phyloP scores from a whole-genome alignment of 92 coral and sea anemone species.

The Umimayanthus kanabou region DNA sequence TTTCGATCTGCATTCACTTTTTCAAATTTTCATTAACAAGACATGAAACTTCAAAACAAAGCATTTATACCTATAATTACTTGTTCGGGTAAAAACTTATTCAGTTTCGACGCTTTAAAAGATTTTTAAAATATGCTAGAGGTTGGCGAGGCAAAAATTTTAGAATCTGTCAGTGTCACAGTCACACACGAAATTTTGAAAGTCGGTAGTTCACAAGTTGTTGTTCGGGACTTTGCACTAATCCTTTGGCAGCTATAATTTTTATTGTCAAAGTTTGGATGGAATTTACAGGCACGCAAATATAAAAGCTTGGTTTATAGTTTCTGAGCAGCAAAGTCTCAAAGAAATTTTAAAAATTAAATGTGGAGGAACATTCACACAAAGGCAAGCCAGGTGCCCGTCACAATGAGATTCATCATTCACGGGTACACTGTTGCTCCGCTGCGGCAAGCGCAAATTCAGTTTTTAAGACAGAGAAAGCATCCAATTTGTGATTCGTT shows the following conservation, averaged over 20 bases:
- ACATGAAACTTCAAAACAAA: not conserved
- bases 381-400: constrained; percentile 82
- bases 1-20: constrained; percentile 37
- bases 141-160: not conserved
- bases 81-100: not conserved
- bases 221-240: constrained; percentile 39
- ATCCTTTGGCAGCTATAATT: not conserved
- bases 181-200: not conserved
- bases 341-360: constrained; percentile 23
- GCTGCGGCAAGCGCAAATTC: constrained; percentile 38
- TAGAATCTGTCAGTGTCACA: not conserved
- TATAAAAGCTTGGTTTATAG: not conserved
- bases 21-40: not conserved
- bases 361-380: constrained; percentile 52
- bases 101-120: not conserved
- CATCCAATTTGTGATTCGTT: not conserved
- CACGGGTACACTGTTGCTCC: constrained; percentile 56
- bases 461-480: not conserved
- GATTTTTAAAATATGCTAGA: not conserved
- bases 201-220: not conserved
- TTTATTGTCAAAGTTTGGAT: not conserved
- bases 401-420: constrained; percentile 55
- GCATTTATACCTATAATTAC: not conserved
- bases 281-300: constrained; percentile 19
- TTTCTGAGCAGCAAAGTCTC: not conserved